Evolutionary conservation across 2,113 vertebrate species (phyloP), one percentile per base, ranked within the genome.

Genomic region (Suricata suricatta): DNA sequence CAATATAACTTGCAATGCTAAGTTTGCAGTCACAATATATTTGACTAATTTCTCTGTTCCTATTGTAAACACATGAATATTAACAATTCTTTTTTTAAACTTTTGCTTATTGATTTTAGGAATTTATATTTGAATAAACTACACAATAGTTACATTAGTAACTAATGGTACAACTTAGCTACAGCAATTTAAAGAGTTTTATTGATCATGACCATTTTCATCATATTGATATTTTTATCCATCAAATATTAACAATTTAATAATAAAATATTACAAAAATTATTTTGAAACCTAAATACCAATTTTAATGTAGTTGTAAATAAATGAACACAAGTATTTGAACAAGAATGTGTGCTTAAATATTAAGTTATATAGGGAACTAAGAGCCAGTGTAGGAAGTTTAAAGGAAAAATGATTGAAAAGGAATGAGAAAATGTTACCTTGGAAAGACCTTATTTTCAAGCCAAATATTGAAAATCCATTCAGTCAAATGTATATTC

Each of bases 401-500:
- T 80, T 88, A 84, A 88, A 77, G 87, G 86, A 93, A 95, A 87
- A 47, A 11, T 77, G 17, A 81, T 25, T 84, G 38, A 66, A 74
- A 95, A 83, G 19, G 19, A 89, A 92, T 76, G 47, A 89, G 38
- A 87, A 88, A 90, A 63, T 72, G 33, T 95, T 88, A 82, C 68
- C 29, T 89, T 38, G 72, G 31, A 86, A n/a, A 93, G 54, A 88
- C 12, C 29, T 71, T 69, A 89, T 68, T 97, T 98, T 88, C 54
- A 82, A 96, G 80, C 0, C 63, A 66, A 68, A 66, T 89, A 52
- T 44, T 77, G 90, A 95, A 96, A 97, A 97, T 85, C 84, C 88
- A 97, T 94, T 68, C 38, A 27, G 88, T 52, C 76, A 94, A 44
- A 54, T 88, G 4, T 79, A 9, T 87, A 77, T 68, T 92, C 69